Percentiles rank a stretch among this genome's conserved stretches.
Evolutionary conservation across 2,113 vertebrate genomes (phyloP).

Genomic region (Ophiodon elongatus): DNA sequence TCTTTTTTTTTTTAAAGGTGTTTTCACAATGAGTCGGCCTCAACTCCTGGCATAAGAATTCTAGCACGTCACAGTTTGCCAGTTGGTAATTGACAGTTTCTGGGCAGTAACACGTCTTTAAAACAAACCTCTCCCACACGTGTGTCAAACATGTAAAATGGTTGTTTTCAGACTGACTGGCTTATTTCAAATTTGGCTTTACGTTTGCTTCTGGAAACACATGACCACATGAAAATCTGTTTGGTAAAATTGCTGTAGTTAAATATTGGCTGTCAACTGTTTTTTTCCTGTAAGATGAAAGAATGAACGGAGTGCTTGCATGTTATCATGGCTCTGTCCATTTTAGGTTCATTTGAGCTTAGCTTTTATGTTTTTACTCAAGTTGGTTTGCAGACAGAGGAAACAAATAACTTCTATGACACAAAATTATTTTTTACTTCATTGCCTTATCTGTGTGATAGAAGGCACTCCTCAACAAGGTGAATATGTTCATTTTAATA

Average conservation of each 20-base stretch:
- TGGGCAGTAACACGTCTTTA: slow-evolving; percentile 34
- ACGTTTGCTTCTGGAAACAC: slow-evolving; percentile 21
- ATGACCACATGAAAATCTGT: slow-evolving; percentile 19
- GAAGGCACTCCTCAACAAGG: slow-evolving; percentile 30
- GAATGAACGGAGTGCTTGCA: slow-evolving; percentile 38
- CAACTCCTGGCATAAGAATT: slow-evolving; percentile 28
- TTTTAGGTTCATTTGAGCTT: slow-evolving; percentile 25
- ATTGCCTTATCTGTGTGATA: slow-evolving; percentile 31
- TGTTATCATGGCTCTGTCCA: slow-evolving; percentile 37
- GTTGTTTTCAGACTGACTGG: slow-evolving; percentile 20
- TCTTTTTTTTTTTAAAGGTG: background rate
- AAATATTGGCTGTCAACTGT: slow-evolving; percentile 28
- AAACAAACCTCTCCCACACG: slow-evolving; percentile 28
- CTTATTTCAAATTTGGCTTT: slow-evolving; percentile 26
- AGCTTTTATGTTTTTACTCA: slow-evolving; percentile 45
- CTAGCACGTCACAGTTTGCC: slow-evolving; percentile 24
- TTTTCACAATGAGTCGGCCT: slow-evolving; percentile 34
- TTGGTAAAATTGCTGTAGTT: slow-evolving; percentile 6
- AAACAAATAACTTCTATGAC: slow-evolving; percentile 6
- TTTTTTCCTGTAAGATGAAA: slow-evolving; percentile 27
- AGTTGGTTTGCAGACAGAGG: background rate
- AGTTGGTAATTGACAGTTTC: slow-evolving; percentile 36
- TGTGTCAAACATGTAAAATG: slow-evolving; percentile 22
- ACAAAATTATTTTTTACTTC: slow-evolving; percentile 34
- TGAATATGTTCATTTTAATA: slow-evolving; percentile 35